phyloP scores from a whole-genome alignment of 2,888 invertebrate genomes.

The Amphiduros pacificus region DNA sequence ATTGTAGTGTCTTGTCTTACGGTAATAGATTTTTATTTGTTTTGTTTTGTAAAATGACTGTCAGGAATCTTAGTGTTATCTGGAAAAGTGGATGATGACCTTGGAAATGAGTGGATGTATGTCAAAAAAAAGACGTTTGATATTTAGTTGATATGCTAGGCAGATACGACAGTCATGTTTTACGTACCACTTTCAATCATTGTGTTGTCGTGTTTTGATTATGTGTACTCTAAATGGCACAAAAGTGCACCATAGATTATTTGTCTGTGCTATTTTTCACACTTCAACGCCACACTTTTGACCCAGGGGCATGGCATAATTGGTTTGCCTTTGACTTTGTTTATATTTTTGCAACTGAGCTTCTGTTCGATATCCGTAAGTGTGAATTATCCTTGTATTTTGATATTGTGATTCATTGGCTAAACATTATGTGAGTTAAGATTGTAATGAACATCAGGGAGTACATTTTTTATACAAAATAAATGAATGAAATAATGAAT shows the following conservation, averaged over 20 bases:
- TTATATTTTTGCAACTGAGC: conserved; percentile 18
- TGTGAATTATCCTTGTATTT: conserved; percentile 14
- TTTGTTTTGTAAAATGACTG: too few species aligned
- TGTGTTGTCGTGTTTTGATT: too few species aligned
- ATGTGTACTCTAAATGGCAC: too few species aligned
- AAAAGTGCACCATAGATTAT: too few species aligned
- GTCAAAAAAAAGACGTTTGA: too few species aligned
- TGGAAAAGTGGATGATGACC: too few species aligned
- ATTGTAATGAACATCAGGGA: conserved; percentile 18
- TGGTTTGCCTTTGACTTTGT: conserved; percentile 8
- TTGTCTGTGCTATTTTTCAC: conserved; percentile 5
- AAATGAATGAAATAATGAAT: too few species aligned
- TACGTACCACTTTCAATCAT: not conserved
- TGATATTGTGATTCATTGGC: conserved; percentile 15
- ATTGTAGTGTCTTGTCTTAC: too few species aligned
- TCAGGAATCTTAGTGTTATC: too few species aligned
- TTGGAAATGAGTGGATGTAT: too few species aligned
- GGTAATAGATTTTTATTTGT: too few species aligned
- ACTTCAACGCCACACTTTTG: conserved; percentile 2
- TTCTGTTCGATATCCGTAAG: conserved; percentile 14
- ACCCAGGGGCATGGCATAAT: conserved; percentile 3
- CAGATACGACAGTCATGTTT: not conserved
- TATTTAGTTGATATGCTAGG: too few species aligned
- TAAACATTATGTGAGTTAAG: conserved; percentile 12
- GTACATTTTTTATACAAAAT: conserved; percentile 16